A percentile compares a stretch with the other conserved stretches of the same genome.
Evolutionary conservation across 2,888 invertebrate genomes (phyloP).

Genomic region (Allygus modestus): DNA sequence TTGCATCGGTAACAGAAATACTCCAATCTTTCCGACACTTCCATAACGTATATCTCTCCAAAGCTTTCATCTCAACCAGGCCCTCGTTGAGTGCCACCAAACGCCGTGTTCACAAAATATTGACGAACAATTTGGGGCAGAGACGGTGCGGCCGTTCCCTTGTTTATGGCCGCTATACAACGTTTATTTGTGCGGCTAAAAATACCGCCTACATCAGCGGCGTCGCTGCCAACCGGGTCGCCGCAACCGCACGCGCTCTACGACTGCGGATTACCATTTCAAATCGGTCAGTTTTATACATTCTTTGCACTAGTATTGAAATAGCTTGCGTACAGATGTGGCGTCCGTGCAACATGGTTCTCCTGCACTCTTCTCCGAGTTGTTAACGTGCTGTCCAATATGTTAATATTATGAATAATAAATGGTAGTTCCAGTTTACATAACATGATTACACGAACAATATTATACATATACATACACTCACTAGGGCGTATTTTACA

Average conservation of each 20-base stretch:
- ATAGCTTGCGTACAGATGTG: not conserved
- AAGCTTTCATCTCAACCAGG: not conserved
- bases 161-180: conserved; percentile 23
- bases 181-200: conserved; percentile 51
- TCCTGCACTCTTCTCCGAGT: too few relatives aligned
- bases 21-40: too few relatives aligned
- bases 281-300: not conserved
- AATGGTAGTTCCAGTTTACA: too few relatives aligned
- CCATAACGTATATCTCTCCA: not conserved
- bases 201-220: conserved; percentile 48
- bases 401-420: too few relatives aligned
- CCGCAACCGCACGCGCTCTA: not conserved
- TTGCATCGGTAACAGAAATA: too few relatives aligned
- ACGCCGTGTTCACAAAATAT: not conserved
- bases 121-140: conserved; percentile 1
- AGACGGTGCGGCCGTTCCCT: not conserved
- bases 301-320: not conserved
- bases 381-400: too few relatives aligned
- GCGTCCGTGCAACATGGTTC: not conserved
- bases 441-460: too few relatives aligned
- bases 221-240: conserved; percentile 14
- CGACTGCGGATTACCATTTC: not conserved
- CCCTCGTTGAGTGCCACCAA: not conserved
- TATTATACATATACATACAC: too few relatives aligned
- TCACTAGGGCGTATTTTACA: too few relatives aligned